These are phyloP conservation scores for Microcebus jonahi DNA, from an alignment of 2,113 vertebrate species.

Conservation along the genomic window DNA sequence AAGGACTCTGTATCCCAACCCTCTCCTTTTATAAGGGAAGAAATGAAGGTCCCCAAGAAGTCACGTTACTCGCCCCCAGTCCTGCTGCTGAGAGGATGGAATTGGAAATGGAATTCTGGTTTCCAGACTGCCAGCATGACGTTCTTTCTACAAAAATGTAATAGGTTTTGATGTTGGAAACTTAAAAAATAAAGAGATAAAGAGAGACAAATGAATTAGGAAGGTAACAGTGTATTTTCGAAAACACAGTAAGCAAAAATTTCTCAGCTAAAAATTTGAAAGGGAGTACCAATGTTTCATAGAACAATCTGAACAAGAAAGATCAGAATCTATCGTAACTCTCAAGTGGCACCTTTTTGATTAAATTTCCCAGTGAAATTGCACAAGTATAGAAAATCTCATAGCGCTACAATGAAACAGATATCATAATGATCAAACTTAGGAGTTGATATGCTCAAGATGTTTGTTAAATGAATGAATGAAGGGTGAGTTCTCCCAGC, in stretches of 20 bases:
- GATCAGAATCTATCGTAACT: neutral
- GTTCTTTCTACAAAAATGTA: neutral
- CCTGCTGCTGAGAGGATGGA: neutral
- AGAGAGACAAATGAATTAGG: neutral
- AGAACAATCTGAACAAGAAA: neutral
- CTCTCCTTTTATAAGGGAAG: neutral
- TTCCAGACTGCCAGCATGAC: neutral
- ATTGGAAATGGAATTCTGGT: neutral
- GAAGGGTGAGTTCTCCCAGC: neutral
- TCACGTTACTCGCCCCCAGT: neutral
- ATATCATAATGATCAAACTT: neutral
- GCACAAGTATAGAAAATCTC: neutral
- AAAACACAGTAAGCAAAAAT: neutral
- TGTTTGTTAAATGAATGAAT: neutral
- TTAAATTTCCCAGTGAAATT: neutral
- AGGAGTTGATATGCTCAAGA: neutral
- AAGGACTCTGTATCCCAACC: neutral
- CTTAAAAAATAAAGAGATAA: neutral
- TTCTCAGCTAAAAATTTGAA: constrained; percentile 20
- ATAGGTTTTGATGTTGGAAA: neutral
- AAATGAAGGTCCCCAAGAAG: constrained; percentile 7
- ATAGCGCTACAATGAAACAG: neutral
- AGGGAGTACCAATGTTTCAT: neutral
- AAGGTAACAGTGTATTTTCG: neutral
- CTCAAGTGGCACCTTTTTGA: neutral